Base-by-base conservation (phyloP, 2,888 invertebrate species). In the Tiphia femorata region DNA sequence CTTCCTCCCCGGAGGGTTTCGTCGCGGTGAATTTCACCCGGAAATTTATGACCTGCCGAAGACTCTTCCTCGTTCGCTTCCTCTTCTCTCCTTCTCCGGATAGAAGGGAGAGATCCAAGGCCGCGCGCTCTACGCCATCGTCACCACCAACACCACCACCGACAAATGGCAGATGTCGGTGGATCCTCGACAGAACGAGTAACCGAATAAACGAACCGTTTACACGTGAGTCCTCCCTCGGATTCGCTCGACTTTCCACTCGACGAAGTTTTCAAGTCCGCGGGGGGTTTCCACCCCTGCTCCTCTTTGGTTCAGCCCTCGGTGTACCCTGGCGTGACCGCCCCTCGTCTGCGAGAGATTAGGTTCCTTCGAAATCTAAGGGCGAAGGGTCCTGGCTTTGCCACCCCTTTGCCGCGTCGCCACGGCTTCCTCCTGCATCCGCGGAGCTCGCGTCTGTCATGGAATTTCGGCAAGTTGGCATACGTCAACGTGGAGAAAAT, bases 261-360 rank as follows among this genome's bases (percentile, higher is more conserved):
- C 42, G 48, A 53, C 52, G 49, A 38, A 37, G n/a, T n/a, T 59
- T 65, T 65, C 30, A 53, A 65, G 51, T 33, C 56, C 29, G 12
- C 46, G 48, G 44, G 46, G 41, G 40, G 40, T 30, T n/a, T 14
- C 12, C 35, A n/a, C 46, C 46, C 44, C 46, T 40, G 33, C 44
- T 35, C 42, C 42, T 12, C 47, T 19, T 35, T 49, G 21, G 40
- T n/a, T 33, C 33, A 14, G 2, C 12, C 3, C 33, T 10, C 29
- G 29, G 12, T 12, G 7, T 2, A 7, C 10, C 29, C 12, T 12
- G 12, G 3, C 58, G 49, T 53, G 67, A 53, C 64, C 29, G 47
- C 23, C 56, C 58, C 58, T 53, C 55, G 56, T 51, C 64, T 47
- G 33, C 54, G 62, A 67, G 48, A 67, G 67, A 67, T 67, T 67